phyloP scores from a whole-genome alignment of 2,888 invertebrate genomes.

The Drosophila setosimentum region DNA sequence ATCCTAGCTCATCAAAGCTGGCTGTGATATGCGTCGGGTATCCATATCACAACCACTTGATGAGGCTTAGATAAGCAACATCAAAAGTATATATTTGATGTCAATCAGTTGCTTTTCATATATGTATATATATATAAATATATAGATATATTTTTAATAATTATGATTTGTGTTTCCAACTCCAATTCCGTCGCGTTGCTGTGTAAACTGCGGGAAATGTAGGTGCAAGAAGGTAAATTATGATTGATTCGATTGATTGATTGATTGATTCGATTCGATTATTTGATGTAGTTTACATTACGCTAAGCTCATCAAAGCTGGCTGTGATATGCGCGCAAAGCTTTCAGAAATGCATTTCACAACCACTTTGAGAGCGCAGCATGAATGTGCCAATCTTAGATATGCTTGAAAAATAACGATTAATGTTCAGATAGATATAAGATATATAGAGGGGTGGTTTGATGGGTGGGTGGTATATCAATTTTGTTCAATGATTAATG shows the following conservation, averaged over 20 bases:
- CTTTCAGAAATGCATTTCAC: slow-evolving; percentile 88
- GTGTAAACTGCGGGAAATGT: slow-evolving; percentile 11
- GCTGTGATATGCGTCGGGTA: slow-evolving; percentile 95
- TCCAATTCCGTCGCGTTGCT: slow-evolving; percentile 19
- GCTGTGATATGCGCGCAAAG: slow-evolving; percentile 95
- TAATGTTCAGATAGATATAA: slow-evolving; percentile 1
- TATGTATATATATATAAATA: not conserved
- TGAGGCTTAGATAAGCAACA: slow-evolving; percentile 87
- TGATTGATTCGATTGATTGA: slow-evolving; percentile 42
- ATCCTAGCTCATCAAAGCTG: slow-evolving; percentile 97
- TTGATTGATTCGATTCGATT: slow-evolving; percentile 34
- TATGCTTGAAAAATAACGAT: slow-evolving; percentile 17
- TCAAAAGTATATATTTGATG: slow-evolving; percentile 60
- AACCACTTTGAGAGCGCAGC: slow-evolving; percentile 92
- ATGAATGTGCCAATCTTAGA: slow-evolving; percentile 68
- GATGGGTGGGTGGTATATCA: slow-evolving; percentile 9
- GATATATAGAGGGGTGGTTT: not conserved
- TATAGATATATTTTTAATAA: not conserved
- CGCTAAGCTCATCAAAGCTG: slow-evolving; percentile 96
- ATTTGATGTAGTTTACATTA: slow-evolving; percentile 76
- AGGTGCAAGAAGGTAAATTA: slow-evolving; percentile 18
- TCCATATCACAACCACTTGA: slow-evolving; percentile 95
- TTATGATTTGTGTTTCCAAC: not conserved
- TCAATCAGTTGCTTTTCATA: slow-evolving; percentile 9
- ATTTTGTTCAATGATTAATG: slow-evolving; percentile 51